Base-by-base conservation (phyloP, 2,888 invertebrate species). In the Chaitophorus viminalis region DNA sequence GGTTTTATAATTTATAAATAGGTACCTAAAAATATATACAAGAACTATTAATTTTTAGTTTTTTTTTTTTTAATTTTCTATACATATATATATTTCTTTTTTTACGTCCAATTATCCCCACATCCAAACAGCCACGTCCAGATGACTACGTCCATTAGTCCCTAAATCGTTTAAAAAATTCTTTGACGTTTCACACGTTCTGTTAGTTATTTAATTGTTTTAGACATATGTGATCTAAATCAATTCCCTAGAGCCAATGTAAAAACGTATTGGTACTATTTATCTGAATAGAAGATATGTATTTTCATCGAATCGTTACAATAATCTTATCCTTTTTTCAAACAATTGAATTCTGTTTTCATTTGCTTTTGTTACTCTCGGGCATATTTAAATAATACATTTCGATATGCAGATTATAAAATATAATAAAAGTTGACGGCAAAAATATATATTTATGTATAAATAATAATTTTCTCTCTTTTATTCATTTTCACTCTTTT, bases 371-470 rank as follows among this genome's bases (percentile, higher is more conserved):
- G 82, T 25, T 52, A 31, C 74, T 36, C 36, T 72, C 39, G 3
- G 54, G 74, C 75, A 60, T 36, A 74, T n/a, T 17, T n/a, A 18
- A 33, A 14, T 46, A 82, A 52, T 82, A 54, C 54, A 60, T 75
- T 74, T n/a, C 82, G 74, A 82, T 82, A 70, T 29, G 54, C 83
- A 75, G 83, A 83, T 83, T 83, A 83, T 60, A 29, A 83, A 83
- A 83, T 36, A 83, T 60, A 75, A 75, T 83, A 60, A 60, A 60
- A 83, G 75, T 83, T 14, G 75, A 46, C 82, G 82, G 39, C 74
- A 29, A 83, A 29, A 77, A 65, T 52, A 70, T 9, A 77, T 33
- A 76, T n/a, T n/a, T n/a, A 76, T 39, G 39, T 33, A 33, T 36
- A 21, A 54, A 82, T 39, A 74, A 83, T 74, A 39, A 75, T 83